Base-by-base conservation (phyloP, 2,888 invertebrate species). In the Drosophila macrospina region DNA sequence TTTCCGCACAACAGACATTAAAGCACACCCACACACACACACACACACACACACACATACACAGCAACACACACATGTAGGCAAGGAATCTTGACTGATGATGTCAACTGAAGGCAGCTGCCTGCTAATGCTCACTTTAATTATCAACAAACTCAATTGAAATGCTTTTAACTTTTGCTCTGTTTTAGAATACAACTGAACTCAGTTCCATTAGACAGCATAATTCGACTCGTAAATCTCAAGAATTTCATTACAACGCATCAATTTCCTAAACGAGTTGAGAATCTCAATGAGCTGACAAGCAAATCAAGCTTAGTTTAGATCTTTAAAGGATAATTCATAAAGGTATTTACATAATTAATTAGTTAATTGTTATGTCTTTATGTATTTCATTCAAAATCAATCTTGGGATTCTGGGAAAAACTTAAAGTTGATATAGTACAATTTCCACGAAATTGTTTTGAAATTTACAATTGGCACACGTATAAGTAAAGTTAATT, bases 1-100 rank as follows among this genome's bases (percentile, higher is more conserved):
- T 86, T 86, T 84, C 74, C 86, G 79, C 75, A 66, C 64, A 83
- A 73, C 75, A 78, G 48, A 24, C 6, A 28, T 5, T 28, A 20
- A 20, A 20, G 20, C 20, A 20, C 72, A 60, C 56, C 55, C 47
- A 26, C 51, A 41, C 57, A 50, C 20, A 20, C 20, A 20, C 20
- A 20, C 20, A 20, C 20, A 20, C 20, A 20, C 20, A 20, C 3
- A 20, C 20, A 3, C 20, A 20, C 20, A 20, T 16, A 51, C 50
- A 52, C 44, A n/a, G n/a, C n/a, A n/a, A 36, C 39, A 37, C 48
- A 50, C 36, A 55, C 59, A 51, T 50, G 68, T 52, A 44, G 41
- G 13, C 13, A 16, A n/a, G 45, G 26, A 39, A 64, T 67, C 57
- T 41, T 52, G 56, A 64, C 37, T 15, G 55, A 51, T 20, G 26